A percentile compares a stretch with the other conserved stretches of the same genome.
Conservation (phyloP, 2,888 invertebrate species). For the Drosophila meridiana region DNA sequence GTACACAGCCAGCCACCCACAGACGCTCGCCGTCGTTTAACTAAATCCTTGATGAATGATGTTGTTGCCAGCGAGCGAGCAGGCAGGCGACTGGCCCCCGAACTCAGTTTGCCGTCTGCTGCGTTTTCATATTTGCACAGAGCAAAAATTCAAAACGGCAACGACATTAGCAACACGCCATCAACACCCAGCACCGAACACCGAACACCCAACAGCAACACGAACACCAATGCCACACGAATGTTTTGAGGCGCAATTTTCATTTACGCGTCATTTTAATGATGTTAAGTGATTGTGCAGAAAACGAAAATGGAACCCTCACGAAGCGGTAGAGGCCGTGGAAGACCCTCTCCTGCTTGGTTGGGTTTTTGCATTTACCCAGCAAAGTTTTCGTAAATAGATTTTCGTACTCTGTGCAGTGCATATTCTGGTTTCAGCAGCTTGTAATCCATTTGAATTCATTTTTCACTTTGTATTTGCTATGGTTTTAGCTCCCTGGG, state of each 20-base stretch:
- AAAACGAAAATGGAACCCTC: conserved; percentile 63
- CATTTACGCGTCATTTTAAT: conserved; percentile 80
- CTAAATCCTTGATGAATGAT: conserved; percentile 81
- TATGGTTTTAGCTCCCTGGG: conserved; percentile 54
- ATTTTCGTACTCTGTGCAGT: conserved; percentile 54
- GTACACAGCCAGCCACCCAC: conserved; percentile 26
- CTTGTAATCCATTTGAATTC: conserved; percentile 77
- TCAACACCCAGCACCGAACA: conserved; percentile 18
- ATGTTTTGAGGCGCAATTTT: conserved; percentile 69
- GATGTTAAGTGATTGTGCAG: conserved; percentile 81
- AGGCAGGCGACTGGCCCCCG: conserved; percentile 1
- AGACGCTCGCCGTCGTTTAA: conserved; percentile 74
- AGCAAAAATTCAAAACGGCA: conserved; percentile 64
- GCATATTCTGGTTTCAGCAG: conserved; percentile 53
- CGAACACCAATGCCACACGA: conserved; percentile 35
- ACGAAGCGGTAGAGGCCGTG: neutral
- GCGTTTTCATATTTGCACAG: conserved; percentile 71
- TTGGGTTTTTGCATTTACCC: conserved; percentile 65
- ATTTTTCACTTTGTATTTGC: conserved; percentile 76
- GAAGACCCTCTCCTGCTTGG: conserved; percentile 1
- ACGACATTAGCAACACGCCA: conserved; percentile 63
- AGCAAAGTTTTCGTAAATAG: conserved; percentile 73
- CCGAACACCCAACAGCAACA: conserved; percentile 1
- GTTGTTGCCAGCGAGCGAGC: conserved; percentile 52
- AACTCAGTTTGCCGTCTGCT: conserved; percentile 27